Conservation (phyloP, 2,797 vertebrate genomes). For the Lutjanus campechanus region DNA sequence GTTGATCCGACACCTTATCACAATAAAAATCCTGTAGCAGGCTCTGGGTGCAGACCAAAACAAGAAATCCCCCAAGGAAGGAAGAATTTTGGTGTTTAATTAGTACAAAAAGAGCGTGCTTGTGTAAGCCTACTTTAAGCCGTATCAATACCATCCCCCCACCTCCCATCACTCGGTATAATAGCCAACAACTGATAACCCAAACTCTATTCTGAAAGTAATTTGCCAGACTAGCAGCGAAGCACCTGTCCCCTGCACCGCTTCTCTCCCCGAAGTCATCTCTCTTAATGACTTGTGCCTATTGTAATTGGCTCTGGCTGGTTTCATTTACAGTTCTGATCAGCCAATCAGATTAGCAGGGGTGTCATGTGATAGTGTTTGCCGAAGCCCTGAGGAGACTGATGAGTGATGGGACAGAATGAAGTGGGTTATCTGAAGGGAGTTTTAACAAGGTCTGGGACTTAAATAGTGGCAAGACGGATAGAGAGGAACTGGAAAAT, state of each 20-base stretch:
- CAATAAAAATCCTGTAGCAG: slow-evolving; percentile 22
- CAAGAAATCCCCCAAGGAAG: slow-evolving; percentile 33
- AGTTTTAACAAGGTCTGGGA: slow-evolving; percentile 78
- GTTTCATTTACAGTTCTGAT: slow-evolving; percentile 83
- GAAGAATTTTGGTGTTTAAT: slow-evolving; percentile 58
- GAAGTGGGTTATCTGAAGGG: slow-evolving; percentile 69
- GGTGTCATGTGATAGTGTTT: slow-evolving; percentile 72
- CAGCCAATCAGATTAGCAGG: slow-evolving; percentile 81
- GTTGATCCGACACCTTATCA: slow-evolving; percentile 43
- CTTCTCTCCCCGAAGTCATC: slow-evolving; percentile 77
- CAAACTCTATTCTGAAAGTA: slow-evolving; percentile 77
- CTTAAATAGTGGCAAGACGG: slow-evolving; percentile 39
- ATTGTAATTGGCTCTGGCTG: slow-evolving; percentile 80
- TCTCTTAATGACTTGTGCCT: slow-evolving; percentile 79
- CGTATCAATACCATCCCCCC: slow-evolving; percentile 43
- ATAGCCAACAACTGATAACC: slow-evolving; percentile 75
- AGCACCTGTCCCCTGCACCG: slow-evolving; percentile 77
- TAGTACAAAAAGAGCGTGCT: slow-evolving; percentile 56
- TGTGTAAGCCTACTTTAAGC: slow-evolving; percentile 41
- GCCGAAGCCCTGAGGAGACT: slow-evolving; percentile 54
- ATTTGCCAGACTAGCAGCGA: slow-evolving; percentile 75
- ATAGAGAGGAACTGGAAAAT: slow-evolving; percentile 38
- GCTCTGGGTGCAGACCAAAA: slow-evolving; percentile 26
- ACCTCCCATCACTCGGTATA: slow-evolving; percentile 58
- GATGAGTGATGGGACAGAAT: slow-evolving; percentile 73